These are phyloP conservation scores for Platerodrilus igneus DNA, from an alignment of 2,888 invertebrate species.

Conservation along the genomic window DNA sequence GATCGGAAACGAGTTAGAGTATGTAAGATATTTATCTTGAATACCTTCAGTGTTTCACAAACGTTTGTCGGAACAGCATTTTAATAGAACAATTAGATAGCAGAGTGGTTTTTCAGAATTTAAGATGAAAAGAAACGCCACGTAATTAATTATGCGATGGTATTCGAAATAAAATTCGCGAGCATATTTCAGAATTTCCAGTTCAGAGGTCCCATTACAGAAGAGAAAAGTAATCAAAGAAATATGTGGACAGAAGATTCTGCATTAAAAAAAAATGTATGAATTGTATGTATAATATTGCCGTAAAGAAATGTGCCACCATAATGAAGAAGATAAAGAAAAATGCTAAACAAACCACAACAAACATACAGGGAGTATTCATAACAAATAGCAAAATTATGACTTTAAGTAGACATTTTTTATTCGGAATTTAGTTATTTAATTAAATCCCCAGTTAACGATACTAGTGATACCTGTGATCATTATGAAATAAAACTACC, in stretches of 20 bases:
- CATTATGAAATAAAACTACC: background rate
- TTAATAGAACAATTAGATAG: background rate
- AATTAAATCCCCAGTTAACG: background rate
- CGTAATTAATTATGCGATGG: too few relatives aligned
- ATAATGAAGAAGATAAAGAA: too few relatives aligned
- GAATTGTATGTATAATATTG: conserved; percentile 1
- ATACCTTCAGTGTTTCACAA: too few relatives aligned
- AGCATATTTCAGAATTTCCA: conserved; percentile 2
- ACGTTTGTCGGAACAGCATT: background rate
- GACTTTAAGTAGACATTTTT: background rate
- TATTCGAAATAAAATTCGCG: conserved; percentile 1
- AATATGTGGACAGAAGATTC: too few relatives aligned
- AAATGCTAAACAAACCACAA: too few relatives aligned
- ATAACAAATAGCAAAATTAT: conserved; percentile 1
- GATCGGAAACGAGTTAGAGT: background rate
- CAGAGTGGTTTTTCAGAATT: background rate
- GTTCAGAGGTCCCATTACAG: background rate
- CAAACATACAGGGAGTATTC: too few relatives aligned
- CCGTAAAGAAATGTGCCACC: background rate
- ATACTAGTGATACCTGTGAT: background rate
- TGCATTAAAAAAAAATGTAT: too few relatives aligned
- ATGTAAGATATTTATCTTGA: background rate
- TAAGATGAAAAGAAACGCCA: background rate
- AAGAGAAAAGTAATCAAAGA: background rate
- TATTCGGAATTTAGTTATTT: conserved; percentile 2